These are phyloP conservation scores for Holacanthus passer DNA, from an alignment of 2,113 vertebrate genomes.

Conservation along the genomic window DNA sequence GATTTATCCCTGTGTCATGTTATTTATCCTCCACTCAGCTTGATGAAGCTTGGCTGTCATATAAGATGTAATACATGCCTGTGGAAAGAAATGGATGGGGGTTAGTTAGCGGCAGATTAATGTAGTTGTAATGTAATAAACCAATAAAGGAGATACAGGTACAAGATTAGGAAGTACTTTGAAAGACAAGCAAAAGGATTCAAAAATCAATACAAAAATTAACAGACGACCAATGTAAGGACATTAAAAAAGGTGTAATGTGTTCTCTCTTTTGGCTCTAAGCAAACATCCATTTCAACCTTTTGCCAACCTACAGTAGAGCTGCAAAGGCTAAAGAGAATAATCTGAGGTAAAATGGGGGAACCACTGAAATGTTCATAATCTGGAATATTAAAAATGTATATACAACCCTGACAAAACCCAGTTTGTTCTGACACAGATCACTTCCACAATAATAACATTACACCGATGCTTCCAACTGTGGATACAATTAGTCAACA, in stretches of 20 bases:
- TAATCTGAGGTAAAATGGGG: slow-evolving; percentile 15
- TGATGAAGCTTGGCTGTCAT: background rate
- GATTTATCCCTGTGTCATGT: background rate
- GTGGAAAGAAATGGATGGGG: slow-evolving; percentile 17
- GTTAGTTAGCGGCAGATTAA: background rate
- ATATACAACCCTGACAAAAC: slow-evolving; percentile 17
- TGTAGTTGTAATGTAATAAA: too few relatives aligned
- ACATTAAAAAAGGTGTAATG: background rate
- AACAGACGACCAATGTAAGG: too few relatives aligned
- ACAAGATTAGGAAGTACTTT: too few relatives aligned
- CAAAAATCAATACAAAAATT: too few relatives aligned
- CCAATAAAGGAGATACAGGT: too few relatives aligned
- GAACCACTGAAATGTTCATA: slow-evolving; percentile 27
- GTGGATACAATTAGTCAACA: background rate
- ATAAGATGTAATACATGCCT: background rate
- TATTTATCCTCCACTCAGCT: background rate
- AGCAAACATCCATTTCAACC: background rate
- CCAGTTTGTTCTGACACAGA: slow-evolving; percentile 5
- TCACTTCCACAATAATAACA: background rate
- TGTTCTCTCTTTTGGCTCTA: background rate
- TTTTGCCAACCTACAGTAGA: background rate
- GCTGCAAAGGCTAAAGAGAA: background rate
- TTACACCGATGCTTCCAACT: background rate
- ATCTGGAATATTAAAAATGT: slow-evolving; percentile 44
- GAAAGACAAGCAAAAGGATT: too few relatives aligned